Evolutionary conservation across 1,140 invertebrate genomes (phyloP).

Genomic region (Penaeus vannamei): DNA sequence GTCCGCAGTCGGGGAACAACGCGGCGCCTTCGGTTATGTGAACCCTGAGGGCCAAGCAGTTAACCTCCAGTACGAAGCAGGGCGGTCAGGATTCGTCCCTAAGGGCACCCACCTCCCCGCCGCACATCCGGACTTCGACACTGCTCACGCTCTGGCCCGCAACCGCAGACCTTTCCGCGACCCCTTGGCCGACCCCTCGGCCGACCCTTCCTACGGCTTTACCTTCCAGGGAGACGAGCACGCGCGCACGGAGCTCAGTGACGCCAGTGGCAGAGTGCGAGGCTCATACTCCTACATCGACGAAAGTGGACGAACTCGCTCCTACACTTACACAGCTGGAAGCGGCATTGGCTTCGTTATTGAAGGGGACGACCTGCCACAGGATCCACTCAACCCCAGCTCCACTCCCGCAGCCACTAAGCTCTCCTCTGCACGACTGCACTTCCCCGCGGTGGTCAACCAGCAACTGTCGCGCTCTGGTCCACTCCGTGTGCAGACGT

Average conservation of each 20-base stretch:
- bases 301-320: background rate
- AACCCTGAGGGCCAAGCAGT: conserved; percentile 37
- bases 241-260: conserved; percentile 55
- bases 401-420: conserved; percentile 15
- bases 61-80: conserved; percentile 40
- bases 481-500: conserved; percentile 5
- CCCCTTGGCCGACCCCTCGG: conserved; percentile 4
- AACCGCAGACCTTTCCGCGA: background rate
- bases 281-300: conserved; percentile 71
- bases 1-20: conserved; percentile 10
- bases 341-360: conserved; percentile 36
- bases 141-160: background rate
- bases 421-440: background rate
- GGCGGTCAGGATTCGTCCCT: conserved; percentile 30
- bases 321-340: conserved; percentile 17
- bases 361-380: conserved; percentile 37
- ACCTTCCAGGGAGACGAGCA: conserved; percentile 64
- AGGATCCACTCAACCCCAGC: background rate
- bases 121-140: background rate
- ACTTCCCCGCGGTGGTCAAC: background rate
- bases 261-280: conserved; percentile 68
- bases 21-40: conserved; percentile 46
- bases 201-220: conserved; percentile 61
- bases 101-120: conserved; percentile 41
- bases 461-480: background rate